A percentile compares a stretch with the other conserved stretches of the same genome.
These are phyloP conservation scores for Cyclina sinensis DNA, from an alignment of 1,140 invertebrate genomes.

Conservation along the genomic window DNA sequence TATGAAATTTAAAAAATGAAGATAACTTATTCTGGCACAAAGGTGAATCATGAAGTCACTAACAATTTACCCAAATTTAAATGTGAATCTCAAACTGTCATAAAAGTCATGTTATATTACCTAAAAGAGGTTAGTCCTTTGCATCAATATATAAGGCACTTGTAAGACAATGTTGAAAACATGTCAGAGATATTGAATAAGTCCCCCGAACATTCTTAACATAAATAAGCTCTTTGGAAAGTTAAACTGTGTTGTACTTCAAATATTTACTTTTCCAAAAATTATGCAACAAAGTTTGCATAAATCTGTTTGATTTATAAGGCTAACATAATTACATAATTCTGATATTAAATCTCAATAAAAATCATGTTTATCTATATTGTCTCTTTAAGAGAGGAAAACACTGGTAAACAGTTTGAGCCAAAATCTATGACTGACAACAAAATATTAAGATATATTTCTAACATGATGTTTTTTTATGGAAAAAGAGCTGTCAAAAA, in stretches of 20 bases:
- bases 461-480: too few species aligned
- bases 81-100: too few species aligned
- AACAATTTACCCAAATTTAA: too few species aligned
- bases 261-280: conserved; percentile 14
- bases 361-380: not conserved
- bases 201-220: not conserved
- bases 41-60: too few species aligned
- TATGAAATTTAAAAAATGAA: too few species aligned
- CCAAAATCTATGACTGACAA: too few species aligned
- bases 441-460: too few species aligned
- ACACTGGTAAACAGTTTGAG: too few species aligned
- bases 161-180: not conserved
- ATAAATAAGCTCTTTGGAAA: conserved; percentile 2
- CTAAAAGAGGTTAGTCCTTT: too few species aligned
- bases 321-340: not conserved
- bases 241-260: not conserved
- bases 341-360: not conserved
- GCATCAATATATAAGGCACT: not conserved
- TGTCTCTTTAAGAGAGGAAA: not conserved
- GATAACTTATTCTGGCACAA: too few species aligned
- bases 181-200: not conserved
- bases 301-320: not conserved
- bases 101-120: too few species aligned
- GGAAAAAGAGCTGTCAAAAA: too few species aligned
- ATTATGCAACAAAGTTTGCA: not conserved